Base-by-base conservation (phyloP, 2,113 vertebrate species). In the Podiceps cristatus region DNA sequence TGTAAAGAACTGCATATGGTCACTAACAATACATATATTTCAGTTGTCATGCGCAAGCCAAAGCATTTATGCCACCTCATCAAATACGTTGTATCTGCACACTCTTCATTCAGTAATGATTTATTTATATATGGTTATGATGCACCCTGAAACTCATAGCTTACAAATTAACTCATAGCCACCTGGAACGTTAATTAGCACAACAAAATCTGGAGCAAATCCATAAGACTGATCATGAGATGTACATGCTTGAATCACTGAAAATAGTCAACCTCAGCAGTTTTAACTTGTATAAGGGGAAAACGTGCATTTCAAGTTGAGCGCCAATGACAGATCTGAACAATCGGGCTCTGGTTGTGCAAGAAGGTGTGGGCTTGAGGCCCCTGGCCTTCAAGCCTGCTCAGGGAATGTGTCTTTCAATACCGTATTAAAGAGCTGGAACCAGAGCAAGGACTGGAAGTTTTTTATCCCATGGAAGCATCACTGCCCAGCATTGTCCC, bases 101-200 rank as follows among this genome's bases (percentile, higher is more conserved):
- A 59, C 19, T 68, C 42, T 95, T 87, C 35, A 44, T 44, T 78
- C 64, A 33, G 33, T 72, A 95, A 78, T 1, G 3, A 93, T 71
- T 84, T 87, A 31, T 91, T 84, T 91, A 45, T 45, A n/a, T 37
- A n/a, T 0, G 5, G 37, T 50, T 83, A 60, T 44, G 52, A 40
- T 78, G 37, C 29, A 81, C 64, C 69, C 77, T 85, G 84, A 91
- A 94, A 95, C 76, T 71, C n/a, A 50, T 12, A 93, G 37, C 64
- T 84, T 52, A 47, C 76, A 95, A 96, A 96, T 96, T 95, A 96
- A 91, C 80, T 78, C 40, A 33, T 8, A 63, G 56, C 91, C 93
- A 91, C 89, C 93, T 94, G 80, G 73, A 92, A 85, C 19, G 27
- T 55, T 58, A 93, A 93, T 93, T 72, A 96, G 44, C 52, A 84